Evolutionary conservation across 2,113 vertebrate genomes (phyloP), one percentile per base, ranked within the genome.

Genomic region (Oostethus manadensis): DNA sequence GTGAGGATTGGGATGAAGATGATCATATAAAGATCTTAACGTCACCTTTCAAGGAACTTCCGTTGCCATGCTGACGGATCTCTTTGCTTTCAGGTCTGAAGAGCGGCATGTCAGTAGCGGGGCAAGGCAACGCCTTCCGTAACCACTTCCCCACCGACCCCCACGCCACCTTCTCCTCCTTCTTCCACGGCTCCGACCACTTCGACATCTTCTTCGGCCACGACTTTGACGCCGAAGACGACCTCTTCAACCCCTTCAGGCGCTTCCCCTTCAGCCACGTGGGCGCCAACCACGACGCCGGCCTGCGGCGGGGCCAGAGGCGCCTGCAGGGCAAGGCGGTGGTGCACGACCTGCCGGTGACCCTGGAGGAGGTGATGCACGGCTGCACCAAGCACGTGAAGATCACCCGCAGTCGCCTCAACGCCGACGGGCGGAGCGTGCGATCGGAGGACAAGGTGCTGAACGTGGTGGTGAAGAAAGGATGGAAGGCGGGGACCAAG

Each of bases 401-500:
- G 80, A 93, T 98, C 87, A 93, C 93, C 44, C 90, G 93, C 49
- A 93, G 93, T 80, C 91, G 93, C 64, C 89, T 94, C 64, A 92
- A 92, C 69, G 83, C 92, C 0, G 94, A 99, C 69, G 92, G 95
- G 13, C 91, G 90, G 83, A 90, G 90, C 60, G 74, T 92, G 58
- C 82, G 92, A 68, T 89, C 89, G 0, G 94, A 99, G 69, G 95
- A 98, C 79, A 94, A 95, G 84, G 93, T 99, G 82, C 90, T 99
- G 23, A 95, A 95, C 1, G 96, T 98, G 70, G 94, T 98, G 85
- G 97, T 99, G 76, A 95, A 97, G 82, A 97, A 92, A 73, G 96
- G 96, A 7, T 98, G 96, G 96, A 96, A 93, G 73, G 93, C 96
- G 26, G 96, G 96, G 29, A 99, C 96, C 62, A 96, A 92, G 89